These are phyloP conservation scores for Samia ricini DNA, from an alignment of 1,140 invertebrate genomes.

Conservation along the genomic window DNA sequence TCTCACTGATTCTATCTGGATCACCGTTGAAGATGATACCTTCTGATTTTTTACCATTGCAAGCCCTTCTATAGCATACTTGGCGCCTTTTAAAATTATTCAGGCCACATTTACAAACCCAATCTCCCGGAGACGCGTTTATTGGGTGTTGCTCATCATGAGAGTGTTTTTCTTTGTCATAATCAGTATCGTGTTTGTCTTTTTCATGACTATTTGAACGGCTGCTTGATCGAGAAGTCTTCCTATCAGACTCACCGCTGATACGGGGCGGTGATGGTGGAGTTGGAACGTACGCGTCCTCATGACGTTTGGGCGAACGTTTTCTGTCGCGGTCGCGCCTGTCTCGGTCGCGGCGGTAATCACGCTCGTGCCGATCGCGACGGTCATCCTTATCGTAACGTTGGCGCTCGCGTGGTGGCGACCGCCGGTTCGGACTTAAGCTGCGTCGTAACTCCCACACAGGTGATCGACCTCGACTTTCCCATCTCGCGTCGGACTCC, in stretches of 20 bases:
- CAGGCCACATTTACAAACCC: conserved; percentile 73
- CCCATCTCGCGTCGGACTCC: conserved; percentile 40
- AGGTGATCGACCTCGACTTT: conserved; percentile 43
- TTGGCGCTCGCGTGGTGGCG: conserved; percentile 30
- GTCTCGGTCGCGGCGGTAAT: conserved; percentile 17
- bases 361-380: conserved; percentile 13
- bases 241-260: conserved; percentile 20
- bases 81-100: conserved; percentile 71
- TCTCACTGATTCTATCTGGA: conserved; percentile 37
- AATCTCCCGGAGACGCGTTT: conserved; percentile 65
- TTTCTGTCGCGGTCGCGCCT: conserved; percentile 10
- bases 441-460: conserved; percentile 60
- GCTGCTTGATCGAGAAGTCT: conserved; percentile 34
- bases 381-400: conserved; percentile 32
- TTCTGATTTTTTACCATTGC: conserved; percentile 61
- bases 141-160: conserved; percentile 34
- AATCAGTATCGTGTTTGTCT: conserved; percentile 17
- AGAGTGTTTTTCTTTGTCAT: conserved; percentile 36
- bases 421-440: conserved; percentile 38
- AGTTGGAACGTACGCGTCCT: conserved; percentile 36
- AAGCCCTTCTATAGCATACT: conserved; percentile 66
- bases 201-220: conserved; percentile 38
- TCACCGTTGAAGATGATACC: conserved; percentile 54
- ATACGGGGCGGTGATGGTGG: conserved; percentile 55
- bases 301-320: conserved; percentile 38